Evolutionary conservation across 1,140 invertebrate species (phyloP).

Genomic region (Rhizoglyphus robini): DNA sequence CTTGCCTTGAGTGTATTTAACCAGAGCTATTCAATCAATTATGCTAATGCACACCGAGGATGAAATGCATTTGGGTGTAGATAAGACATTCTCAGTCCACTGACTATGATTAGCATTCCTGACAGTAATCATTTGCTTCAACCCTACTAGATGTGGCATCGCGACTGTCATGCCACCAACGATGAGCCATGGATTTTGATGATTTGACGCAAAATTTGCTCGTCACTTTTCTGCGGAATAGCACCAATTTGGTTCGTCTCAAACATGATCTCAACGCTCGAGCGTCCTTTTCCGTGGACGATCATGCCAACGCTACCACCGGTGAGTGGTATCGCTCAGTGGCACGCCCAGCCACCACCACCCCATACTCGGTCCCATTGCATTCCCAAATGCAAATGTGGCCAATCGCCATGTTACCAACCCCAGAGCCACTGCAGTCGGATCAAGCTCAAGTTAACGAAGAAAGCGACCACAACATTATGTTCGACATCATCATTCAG

Average conservation of each 20-base stretch:
- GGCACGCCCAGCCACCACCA: neutral
- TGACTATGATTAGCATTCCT: no score
- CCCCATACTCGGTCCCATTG: neutral
- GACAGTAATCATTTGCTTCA: no score
- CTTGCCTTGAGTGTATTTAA: no score
- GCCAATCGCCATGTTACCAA: neutral
- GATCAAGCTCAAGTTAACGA: neutral
- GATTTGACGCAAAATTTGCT: slow-evolving; percentile 9
- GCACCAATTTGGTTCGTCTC: neutral
- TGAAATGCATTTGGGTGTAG: no score
- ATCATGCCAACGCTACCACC: neutral
- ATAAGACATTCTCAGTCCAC: no score
- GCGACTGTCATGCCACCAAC: no score
- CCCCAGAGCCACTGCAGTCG: neutral
- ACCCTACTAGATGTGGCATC: no score
- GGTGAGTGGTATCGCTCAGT: neutral
- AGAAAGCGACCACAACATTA: neutral
- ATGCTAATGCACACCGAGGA: no score
- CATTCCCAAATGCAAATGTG: neutral
- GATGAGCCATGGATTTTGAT: slow-evolving; percentile 15
- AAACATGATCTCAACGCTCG: neutral
- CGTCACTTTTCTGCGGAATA: neutral
- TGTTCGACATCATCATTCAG: neutral
- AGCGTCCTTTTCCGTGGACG: neutral
- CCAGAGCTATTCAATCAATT: no score